Base-by-base conservation (phyloP, 2,888 invertebrate genomes). In the Unio pictorum region DNA sequence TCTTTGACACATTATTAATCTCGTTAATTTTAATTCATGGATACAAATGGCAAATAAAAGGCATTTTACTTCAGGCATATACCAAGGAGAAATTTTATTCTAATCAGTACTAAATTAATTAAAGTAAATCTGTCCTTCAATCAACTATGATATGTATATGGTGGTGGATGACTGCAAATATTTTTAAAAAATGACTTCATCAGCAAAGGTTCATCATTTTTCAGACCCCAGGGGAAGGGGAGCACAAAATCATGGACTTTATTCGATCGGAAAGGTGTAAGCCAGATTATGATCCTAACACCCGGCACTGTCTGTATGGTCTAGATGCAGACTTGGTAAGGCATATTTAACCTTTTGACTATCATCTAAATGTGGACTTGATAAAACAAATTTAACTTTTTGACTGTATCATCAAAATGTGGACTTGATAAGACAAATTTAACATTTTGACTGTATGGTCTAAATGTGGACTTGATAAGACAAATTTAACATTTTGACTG, bases 171-270 rank as follows among this genome's bases (percentile, higher is more conserved):
- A 45, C 45, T 45, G 15, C 15, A 34, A 15, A 45, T 45, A 34
- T 3, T 6, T 6, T 26, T 18, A 61, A 26, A 55, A 45, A 1
- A 58, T 58, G 11, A n/a, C 20, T 23, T 58, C 62, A 28, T 62
- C 56, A 66, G 20, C 60, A 67, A 17, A 23, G 45, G n/a, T 55
- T 59, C n/a, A 64, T 23, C 58, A 28, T 70, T 34, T 86, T 87
- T 54, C 73, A 91, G 92, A 91, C 96, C 3, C 98, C 98, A 1
- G 99, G 99, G 0, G 99, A 99, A 92, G 99, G 98, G 1, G 98
- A 98, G 90, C 98, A 98, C 89, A 99, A 99, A 91, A 97, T 99
- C 75, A 98, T 99, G 98, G 99, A 99, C 90, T 99, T 96, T 88
- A 98, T 99, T 81, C 93, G 99, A 4, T 89, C 89, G 70, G 92